Evolutionary conservation across 2,113 vertebrate species (phyloP), one percentile per base, ranked within the genome.

Genomic region (Haemorhous mexicanus): DNA sequence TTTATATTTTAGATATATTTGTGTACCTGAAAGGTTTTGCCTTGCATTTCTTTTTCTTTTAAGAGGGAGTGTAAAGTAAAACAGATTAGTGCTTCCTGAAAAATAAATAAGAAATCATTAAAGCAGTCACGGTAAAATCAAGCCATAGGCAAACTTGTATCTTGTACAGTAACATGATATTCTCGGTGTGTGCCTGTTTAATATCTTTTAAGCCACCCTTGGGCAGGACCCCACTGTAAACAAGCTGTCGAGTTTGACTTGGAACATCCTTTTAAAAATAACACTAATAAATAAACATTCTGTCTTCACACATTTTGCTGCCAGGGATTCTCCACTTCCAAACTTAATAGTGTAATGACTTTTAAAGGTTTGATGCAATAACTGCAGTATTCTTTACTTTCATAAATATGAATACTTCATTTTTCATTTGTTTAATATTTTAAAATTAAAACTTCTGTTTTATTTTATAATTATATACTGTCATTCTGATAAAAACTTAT

Each of bases 231-330:
- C 44, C 73, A 81, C 85, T 89, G 73, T 95, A 97, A 96, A 95
- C 93, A 96, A 96, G 90, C 85, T 90, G 93, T 96, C 28, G n/a
- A 92, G 90, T 96, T 94, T 93, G 79, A 95, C 95, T 97, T 92
- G 90, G 90, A 96, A 95, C 88, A 90, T 95, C 96, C 92, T 93
- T 95, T 95, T 87, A 89, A 95, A 95, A 95, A 94, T 95, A 95
- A 76, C 91, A 59, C 89, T 95, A 95, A 94, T 96, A 96, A 94
- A 96, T 95, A 97, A 96, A 96, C 89, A 94, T 96, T 92, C 94
- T 95, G 86, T 95, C 86, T 85, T 96, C 92, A 96, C 85, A 86
- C 63, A 37, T 96, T 92, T 75, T 90, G 79, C 88, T 97, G 94
- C 85, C 95, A 96, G 83, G 89, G 94, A 89, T 86, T 89, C 68